Evolutionary conservation across 1,140 invertebrate genomes (phyloP), one percentile per base, ranked within the genome.

Genomic region (Tribolium madens): DNA sequence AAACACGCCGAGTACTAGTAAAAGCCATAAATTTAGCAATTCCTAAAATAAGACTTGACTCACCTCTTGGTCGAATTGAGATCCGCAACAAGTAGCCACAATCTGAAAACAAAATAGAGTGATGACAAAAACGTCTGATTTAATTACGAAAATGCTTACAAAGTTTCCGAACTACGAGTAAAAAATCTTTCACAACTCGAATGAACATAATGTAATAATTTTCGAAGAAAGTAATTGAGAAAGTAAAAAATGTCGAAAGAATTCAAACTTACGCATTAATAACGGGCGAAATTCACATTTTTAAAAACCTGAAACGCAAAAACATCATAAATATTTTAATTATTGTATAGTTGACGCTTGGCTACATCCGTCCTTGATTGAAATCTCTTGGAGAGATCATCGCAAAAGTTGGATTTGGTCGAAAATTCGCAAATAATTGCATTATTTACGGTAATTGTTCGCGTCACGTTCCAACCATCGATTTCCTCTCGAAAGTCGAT

Each of bases 401-500:
- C 46, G 46, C 46, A 47, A 47, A 12, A 14, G 10, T 47, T 14
- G 10, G 46, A 47, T n/a, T n/a, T 7, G 14, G 14, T 21, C 52
- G 26, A 9, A 64, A 64, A 72, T 50, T 48, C 48, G 12, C 42
- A 50, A 72, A 72, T 72, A 72, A 52, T 72, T 72, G 47, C 46
- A 52, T 50, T 72, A 72, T 72, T 72, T 72, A 72, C 70, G 70
- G 42, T 72, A 72, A 72, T 72, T 72, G 70, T 50, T 50, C 70
- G 50, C 31, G 70, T 72, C 70, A 52, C 46, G 50, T 72, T 9
- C 70, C 14, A n/a, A n/a, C 21, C 47, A 72, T 72, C 46, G 70
- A 72, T 72, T 72, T 72, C 42, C 50, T 52, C 15, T 72, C 46
- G 50, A 50, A 72, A 33, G n/a, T 64, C 31, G 13, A 6, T 14